Percentiles rank a stretch among this genome's conserved stretches.
Evolutionary conservation across 37 sponge, comb jelly and placozoan species (phyloP).

Genomic region (Beroe forskalii): DNA sequence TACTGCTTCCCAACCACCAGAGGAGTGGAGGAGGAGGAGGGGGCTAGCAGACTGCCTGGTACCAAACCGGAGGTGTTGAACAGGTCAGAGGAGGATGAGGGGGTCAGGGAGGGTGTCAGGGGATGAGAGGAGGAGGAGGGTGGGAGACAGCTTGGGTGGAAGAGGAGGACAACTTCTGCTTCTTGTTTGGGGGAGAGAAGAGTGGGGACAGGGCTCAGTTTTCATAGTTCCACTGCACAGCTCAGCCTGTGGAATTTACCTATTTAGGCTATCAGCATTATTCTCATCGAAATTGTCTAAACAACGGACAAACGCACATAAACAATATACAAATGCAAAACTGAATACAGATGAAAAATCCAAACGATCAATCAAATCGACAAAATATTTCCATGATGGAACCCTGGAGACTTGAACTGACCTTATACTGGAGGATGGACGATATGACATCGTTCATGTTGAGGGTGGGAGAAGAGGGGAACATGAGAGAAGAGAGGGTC

Average conservation of each 20-base stretch:
- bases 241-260: slow-evolving; percentile 16
- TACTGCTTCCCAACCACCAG: too few relatives aligned
- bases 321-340: too few relatives aligned
- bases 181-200: not conserved
- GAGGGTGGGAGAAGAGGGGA: slow-evolving; percentile 6
- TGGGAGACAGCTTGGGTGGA: not conserved
- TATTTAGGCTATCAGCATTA: too few relatives aligned
- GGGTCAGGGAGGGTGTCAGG: not conserved
- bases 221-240: not conserved
- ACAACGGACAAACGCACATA: too few relatives aligned
- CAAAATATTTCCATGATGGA: not conserved
- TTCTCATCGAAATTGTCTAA: too few relatives aligned
- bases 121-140: not conserved
- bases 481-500: slow-evolving; percentile 18
- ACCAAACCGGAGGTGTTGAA: not conserved
- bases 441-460: slow-evolving; percentile 60
- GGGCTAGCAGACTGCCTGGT: not conserved
- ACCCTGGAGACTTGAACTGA: not conserved
- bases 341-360: too few relatives aligned
- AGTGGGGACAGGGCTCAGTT: not conserved
- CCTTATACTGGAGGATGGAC: slow-evolving; percentile 46
- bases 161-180: not conserved
- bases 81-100: not conserved
- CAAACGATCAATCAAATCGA: not conserved
- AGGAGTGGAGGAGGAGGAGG: not conserved